phyloP scores from a whole-genome alignment of 2,797 vertebrate species.

The Ibycter americanus region DNA sequence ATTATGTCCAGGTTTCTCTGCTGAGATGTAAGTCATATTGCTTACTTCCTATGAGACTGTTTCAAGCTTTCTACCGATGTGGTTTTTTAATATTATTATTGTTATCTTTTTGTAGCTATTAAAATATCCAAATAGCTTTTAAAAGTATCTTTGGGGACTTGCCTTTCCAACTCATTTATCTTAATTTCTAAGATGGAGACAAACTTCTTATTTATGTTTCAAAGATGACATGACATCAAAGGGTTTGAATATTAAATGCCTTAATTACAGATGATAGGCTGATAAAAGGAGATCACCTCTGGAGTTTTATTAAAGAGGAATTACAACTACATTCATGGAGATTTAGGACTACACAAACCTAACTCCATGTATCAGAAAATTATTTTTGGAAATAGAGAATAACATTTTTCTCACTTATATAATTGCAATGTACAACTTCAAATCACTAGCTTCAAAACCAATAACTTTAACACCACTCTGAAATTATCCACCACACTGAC shows the following conservation, averaged over 20 bases:
- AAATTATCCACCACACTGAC: conserved; percentile 47
- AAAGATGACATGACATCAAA: conserved; percentile 69
- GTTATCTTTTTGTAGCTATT: not conserved
- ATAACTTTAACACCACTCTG: not conserved
- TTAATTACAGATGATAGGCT: conserved; percentile 67
- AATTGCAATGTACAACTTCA: conserved; percentile 33
- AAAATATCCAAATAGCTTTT: conserved; percentile 36
- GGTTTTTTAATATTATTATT: not conserved
- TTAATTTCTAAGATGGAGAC: conserved; percentile 61
- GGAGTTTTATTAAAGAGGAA: conserved; percentile 64
- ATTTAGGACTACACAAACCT: conserved; percentile 10
- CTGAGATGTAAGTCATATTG: not conserved
- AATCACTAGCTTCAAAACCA: conserved; percentile 54
- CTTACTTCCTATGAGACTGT: not conserved
- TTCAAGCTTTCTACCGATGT: not conserved
- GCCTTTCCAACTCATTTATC: conserved; percentile 59
- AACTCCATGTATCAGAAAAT: conserved; percentile 38
- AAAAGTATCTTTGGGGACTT: conserved; percentile 26
- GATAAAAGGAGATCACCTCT: conserved; percentile 59
- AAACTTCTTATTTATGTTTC: conserved; percentile 70
- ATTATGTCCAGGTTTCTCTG: not conserved
- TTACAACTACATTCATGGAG: conserved; percentile 34
- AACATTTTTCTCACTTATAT: conserved; percentile 54
- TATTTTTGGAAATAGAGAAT: conserved; percentile 45
- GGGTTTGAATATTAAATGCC: conserved; percentile 64